Percentiles rank a stretch among this genome's conserved stretches.
These are phyloP conservation scores for Rhodeus uyekii DNA, from an alignment of 2,797 vertebrate species.

Conservation along the genomic window DNA sequence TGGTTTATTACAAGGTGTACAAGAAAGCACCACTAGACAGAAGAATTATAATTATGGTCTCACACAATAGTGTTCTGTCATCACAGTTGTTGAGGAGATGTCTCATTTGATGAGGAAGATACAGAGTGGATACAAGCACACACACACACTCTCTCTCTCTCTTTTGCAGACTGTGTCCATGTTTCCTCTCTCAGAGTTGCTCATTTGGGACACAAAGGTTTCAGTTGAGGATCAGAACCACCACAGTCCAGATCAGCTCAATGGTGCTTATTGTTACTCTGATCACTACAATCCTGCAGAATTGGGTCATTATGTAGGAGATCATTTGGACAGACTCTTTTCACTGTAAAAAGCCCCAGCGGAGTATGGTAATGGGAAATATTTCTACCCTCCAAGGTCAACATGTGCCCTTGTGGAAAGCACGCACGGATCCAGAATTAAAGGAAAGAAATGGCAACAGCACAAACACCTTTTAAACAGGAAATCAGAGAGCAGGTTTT, in stretches of 20 bases:
- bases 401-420: slow-evolving; percentile 37
- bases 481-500: not conserved
- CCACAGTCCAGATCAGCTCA: slow-evolving; percentile 69
- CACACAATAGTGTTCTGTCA: not conserved
- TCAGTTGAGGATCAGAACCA: slow-evolving; percentile 74
- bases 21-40: not conserved
- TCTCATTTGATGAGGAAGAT: not conserved
- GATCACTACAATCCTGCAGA: slow-evolving; percentile 74
- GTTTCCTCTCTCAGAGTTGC: slow-evolving; percentile 63
- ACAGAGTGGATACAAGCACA: not conserved
- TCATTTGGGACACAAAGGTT: slow-evolving; percentile 74
- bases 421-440: slow-evolving; percentile 42
- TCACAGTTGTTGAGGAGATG: not conserved
- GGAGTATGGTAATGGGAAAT: slow-evolving; percentile 52
- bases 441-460: slow-evolving; percentile 21
- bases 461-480: not conserved
- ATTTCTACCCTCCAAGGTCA: slow-evolving; percentile 63
- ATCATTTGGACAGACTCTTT: slow-evolving; percentile 70
- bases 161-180: slow-evolving; percentile 47
- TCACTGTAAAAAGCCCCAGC: slow-evolving; percentile 69
- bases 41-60: slow-evolving; percentile 15
- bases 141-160: not conserved
- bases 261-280: slow-evolving; percentile 77
- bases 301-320: slow-evolving; percentile 74
- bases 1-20: slow-evolving; percentile 14